Base-by-base conservation (phyloP, 2,888 invertebrate species). In the Thysanoteuthis rhombus region DNA sequence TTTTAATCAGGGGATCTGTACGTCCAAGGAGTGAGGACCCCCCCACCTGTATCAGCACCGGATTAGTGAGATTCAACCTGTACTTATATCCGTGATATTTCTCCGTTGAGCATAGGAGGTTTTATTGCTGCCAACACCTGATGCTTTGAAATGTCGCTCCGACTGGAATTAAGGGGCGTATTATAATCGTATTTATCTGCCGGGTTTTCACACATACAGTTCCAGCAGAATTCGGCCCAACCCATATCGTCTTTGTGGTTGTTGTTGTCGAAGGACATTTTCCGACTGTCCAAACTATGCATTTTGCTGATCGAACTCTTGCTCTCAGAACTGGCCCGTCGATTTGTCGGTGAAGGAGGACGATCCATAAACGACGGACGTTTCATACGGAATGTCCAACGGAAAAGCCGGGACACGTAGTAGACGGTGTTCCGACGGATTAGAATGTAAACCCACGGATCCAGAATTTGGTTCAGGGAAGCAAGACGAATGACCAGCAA, bases 381-480 rank as follows among this genome's bases (percentile, higher is more conserved):
- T 25, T 93, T 58, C 52, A 36, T 5, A 5, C 93, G 52, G 38
- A 93, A 93, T 36, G 42, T 25, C 45, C 36, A 94, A 91, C 95
- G 95, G 28, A 96, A 93, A 28, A 94, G 93, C 45, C 93, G 94
- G 40, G 95, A 94, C 19, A 95, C 93, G 89, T 94, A 94, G 95
- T 95, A 95, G 12, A 96, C 94, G 19, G 96, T 94, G 92, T 96
- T 95, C 92, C 97, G 95, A 58, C 97, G 95, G 93, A 97, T 95
- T 38, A 97, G 95, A 94, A 97, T 96, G 95, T 97, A 97, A 36
- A 97, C 96, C 97, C 97, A 97, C 39, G 97, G 97, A 94, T 97
- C 97, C 38, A 97, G 95, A 90, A 97, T 96, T 94, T 97, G 97
- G 94, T 97, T 97, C 94, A 97, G 94, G 28, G 96, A 96, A 16